phyloP scores from a whole-genome alignment of 2,797 vertebrate genomes.

The Ctenopoma kingsleyae region DNA sequence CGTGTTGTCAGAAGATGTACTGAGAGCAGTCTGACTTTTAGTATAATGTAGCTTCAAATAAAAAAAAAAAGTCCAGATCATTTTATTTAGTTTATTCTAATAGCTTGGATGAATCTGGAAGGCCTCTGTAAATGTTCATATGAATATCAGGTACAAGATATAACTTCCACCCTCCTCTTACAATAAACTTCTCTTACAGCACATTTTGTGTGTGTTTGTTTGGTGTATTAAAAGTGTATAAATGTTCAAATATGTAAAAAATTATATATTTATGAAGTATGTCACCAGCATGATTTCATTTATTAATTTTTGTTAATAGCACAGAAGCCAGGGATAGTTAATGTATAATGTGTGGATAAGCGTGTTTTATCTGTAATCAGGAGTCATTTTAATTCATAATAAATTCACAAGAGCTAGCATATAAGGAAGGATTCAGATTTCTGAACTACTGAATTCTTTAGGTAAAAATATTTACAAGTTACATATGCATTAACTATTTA shows the following conservation, averaged over 20 bases:
- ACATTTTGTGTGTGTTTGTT: conserved; percentile 20
- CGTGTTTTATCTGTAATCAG: conserved; percentile 19
- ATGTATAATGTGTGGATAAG: background rate
- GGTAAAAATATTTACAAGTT: conserved; percentile 51
- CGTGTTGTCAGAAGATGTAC: conserved; percentile 7
- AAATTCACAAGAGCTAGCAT: background rate
- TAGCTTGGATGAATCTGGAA: conserved; percentile 18
- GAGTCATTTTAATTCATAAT: background rate
- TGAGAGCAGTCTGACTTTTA: conserved; percentile 19
- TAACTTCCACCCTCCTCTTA: conserved; percentile 33
- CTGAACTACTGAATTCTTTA: conserved; percentile 6
- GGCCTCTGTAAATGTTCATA: conserved; percentile 55
- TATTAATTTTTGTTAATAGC: conserved; percentile 1
- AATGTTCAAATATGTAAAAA: background rate
- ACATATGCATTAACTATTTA: conserved; percentile 24
- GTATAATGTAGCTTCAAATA: conserved; percentile 15
- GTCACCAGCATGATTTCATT: background rate
- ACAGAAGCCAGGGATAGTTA: background rate
- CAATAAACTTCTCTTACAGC: conserved; percentile 65
- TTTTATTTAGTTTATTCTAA: conserved; percentile 24
- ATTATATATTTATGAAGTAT: background rate
- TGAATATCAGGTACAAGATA: conserved; percentile 29
- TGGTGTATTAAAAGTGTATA: background rate
- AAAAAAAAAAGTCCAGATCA: conserved; percentile 11
- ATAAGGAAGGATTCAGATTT: conserved; percentile 20